Percentiles rank a stretch among this genome's conserved stretches.
Conservation (phyloP, 92 coral and sea anemone species). For the Zoanthus sociatus region DNA sequence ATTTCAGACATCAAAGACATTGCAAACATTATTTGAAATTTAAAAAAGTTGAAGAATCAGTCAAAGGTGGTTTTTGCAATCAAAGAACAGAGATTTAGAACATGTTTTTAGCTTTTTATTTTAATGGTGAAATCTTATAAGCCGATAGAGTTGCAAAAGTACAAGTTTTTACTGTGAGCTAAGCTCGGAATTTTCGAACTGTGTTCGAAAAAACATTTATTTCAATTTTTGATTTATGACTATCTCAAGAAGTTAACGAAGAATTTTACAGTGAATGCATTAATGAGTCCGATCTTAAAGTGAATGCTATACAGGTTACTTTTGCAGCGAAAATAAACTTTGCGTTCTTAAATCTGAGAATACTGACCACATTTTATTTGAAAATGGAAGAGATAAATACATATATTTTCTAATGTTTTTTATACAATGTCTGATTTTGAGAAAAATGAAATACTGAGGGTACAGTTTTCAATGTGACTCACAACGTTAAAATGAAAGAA, state of each 20-base stretch:
- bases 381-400: neutral
- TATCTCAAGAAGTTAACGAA: neutral
- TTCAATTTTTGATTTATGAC: neutral
- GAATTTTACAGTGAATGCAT: neutral
- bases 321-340: neutral
- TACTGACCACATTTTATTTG: neutral
- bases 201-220: neutral
- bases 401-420: neutral
- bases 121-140: neutral
- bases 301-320: neutral
- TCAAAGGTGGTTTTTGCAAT: no score
- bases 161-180: neutral
- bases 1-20: neutral
- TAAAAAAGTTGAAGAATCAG: neutral
- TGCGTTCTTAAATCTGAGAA: neutral
- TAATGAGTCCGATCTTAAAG: neutral
- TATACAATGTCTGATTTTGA: neutral
- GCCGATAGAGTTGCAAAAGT: slow-evolving; percentile 2
- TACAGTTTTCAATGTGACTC: no score
- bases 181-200: neutral
- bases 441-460: neutral
- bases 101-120: slow-evolving; percentile 1
- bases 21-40: slow-evolving; percentile 2
- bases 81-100: neutral
- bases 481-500: neutral